phyloP scores from a whole-genome alignment of 1,140 invertebrate species.

The Tetragonula clypearis region DNA sequence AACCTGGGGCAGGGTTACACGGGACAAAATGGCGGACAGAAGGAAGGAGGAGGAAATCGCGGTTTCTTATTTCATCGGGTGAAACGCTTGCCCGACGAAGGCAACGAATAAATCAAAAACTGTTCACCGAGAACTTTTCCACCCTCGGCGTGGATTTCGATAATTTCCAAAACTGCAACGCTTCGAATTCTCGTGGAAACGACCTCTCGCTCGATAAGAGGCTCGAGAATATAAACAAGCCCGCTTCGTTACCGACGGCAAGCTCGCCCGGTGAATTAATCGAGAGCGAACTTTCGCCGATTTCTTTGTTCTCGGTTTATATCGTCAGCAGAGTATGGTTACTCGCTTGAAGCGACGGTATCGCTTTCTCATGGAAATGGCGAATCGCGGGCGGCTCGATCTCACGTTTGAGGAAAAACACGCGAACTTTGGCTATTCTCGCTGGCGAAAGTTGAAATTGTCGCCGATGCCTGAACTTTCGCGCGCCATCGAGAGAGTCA shows the following conservation, averaged over 20 bases:
- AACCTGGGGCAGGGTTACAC: no score
- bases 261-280: not conserved
- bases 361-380: conserved; percentile 4
- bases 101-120: conserved; percentile 67
- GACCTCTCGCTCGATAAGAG: no score
- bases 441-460: conserved; percentile 13
- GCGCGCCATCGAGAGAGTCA: conserved; percentile 5
- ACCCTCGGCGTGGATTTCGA: not conserved
- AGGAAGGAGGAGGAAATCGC: not conserved
- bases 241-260: not conserved
- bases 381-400: not conserved
- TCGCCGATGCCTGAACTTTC: conserved; percentile 21
- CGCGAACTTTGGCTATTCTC: conserved; percentile 10
- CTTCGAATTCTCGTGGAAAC: not conserved
- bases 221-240: not conserved
- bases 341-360: not conserved
- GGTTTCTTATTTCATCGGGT: conserved; percentile 51
- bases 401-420: conserved; percentile 35
- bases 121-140: conserved; percentile 59
- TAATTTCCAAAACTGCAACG: not conserved
- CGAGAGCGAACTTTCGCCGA: not conserved
- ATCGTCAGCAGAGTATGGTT: not conserved
- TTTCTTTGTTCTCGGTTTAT: not conserved
- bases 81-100: conserved; percentile 41
- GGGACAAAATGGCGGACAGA: not conserved